A percentile compares a stretch with the other conserved stretches of the same genome.
These are phyloP conservation scores for Ceyx erithaca DNA, from an alignment of 2,797 vertebrate species.

Conservation along the genomic window DNA sequence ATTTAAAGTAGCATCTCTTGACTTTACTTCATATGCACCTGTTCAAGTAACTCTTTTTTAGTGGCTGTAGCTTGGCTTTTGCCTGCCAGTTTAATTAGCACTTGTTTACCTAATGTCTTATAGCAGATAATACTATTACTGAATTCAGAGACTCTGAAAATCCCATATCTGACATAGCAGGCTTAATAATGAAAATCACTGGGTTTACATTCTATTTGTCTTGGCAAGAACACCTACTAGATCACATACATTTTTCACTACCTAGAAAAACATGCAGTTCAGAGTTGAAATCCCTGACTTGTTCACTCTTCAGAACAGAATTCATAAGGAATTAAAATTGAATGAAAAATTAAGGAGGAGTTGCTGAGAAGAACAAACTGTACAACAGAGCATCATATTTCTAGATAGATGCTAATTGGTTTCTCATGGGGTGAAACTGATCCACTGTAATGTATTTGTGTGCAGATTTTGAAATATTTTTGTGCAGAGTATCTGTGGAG, in stretches of 20 bases:
- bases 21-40: conserved; percentile 9
- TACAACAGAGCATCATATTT: conserved; percentile 37
- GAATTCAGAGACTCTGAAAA: conserved; percentile 51
- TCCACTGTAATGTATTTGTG: background rate
- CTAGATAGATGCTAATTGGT: conserved; percentile 61
- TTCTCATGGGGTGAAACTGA: conserved; percentile 39
- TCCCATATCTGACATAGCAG: conserved; percentile 19
- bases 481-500: background rate
- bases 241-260: conserved; percentile 40
- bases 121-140: conserved; percentile 63
- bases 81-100: conserved; percentile 68
- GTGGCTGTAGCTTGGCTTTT: conserved; percentile 17
- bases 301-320: conserved; percentile 60
- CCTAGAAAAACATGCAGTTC: conserved; percentile 54
- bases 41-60: conserved; percentile 24
- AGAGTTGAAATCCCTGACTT: conserved; percentile 45
- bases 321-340: conserved; percentile 66
- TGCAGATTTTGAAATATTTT: conserved; percentile 11
- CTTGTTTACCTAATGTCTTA: conserved; percentile 61
- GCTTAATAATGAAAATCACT: conserved; percentile 50
- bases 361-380: conserved; percentile 48
- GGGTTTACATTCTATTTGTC: conserved; percentile 25
- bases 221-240: conserved; percentile 19
- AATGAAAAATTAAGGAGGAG: conserved; percentile 38
- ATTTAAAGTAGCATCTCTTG: background rate